phyloP scores from a whole-genome alignment of 1,140 invertebrate species.

The Drosophila dunni region DNA sequence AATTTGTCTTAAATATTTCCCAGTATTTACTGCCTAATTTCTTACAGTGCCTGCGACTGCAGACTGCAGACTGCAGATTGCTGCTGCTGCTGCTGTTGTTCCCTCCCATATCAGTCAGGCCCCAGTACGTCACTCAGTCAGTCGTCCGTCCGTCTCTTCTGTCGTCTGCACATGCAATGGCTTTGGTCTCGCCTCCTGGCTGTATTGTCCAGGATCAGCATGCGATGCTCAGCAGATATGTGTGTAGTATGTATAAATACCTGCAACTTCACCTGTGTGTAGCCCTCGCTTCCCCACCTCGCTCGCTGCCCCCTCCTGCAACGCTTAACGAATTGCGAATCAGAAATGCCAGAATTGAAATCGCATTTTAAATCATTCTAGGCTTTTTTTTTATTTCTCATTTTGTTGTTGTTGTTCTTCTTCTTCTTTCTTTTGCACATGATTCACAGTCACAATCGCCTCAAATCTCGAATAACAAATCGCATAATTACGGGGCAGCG shows the following conservation, averaged over 20 bases:
- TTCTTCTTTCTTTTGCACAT: conserved; percentile 47
- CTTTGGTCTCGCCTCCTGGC: conserved; percentile 56
- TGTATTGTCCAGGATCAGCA: conserved; percentile 66
- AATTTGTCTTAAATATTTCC: not conserved
- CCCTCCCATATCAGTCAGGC: conserved; percentile 79
- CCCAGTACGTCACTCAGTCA: conserved; percentile 78
- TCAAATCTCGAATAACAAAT: conserved; percentile 85
- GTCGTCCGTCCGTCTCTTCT: conserved; percentile 20
- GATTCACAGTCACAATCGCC: conserved; percentile 84
- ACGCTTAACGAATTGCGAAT: conserved; percentile 62
- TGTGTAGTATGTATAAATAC: conserved; percentile 3
- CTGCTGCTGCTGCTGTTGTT: conserved; percentile 6
- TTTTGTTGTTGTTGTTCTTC: conserved; percentile 11
- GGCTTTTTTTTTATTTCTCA: conserved; percentile 27
- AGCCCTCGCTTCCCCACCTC: not conserved
- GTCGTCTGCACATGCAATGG: conserved; percentile 67
- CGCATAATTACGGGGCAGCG: conserved; percentile 84
- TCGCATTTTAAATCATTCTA: conserved; percentile 84
- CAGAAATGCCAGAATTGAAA: conserved; percentile 85
- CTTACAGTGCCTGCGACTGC: conserved; percentile 11
- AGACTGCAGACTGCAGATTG: conserved; percentile 8
- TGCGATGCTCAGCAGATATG: conserved; percentile 63
- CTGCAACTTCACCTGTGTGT: conserved; percentile 7
- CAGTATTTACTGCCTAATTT: not conserved
- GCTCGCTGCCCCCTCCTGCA: not conserved